Evolutionary conservation across 2,797 vertebrate genomes (phyloP).

Genomic region (Gymnothorax javanicus): DNA sequence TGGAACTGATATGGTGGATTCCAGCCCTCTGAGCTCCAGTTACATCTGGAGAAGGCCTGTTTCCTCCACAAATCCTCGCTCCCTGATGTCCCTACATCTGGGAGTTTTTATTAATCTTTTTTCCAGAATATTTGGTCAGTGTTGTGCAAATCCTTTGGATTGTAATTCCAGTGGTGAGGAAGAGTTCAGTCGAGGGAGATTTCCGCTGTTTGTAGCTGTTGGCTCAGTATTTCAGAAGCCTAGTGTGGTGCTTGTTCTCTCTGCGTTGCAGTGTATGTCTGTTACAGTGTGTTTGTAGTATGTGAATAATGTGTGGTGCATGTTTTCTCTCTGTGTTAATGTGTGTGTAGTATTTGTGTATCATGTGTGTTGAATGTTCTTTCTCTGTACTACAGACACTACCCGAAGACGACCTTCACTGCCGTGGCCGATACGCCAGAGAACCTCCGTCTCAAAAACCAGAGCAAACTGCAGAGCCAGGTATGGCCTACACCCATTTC

Average conservation of each 20-base stretch:
- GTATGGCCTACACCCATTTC: slow-evolving; percentile 57
- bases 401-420: slow-evolving; percentile 95
- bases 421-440: slow-evolving; percentile 95
- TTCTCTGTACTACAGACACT: slow-evolving; percentile 79
- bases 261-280: not conserved
- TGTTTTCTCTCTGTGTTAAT: not conserved
- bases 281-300: not conserved
- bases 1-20: not conserved
- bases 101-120: not conserved
- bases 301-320: not conserved
- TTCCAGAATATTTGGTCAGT: no score
- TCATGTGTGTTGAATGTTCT: not conserved
- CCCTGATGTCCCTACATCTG: not conserved
- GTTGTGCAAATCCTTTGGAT: no score
- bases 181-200: not conserved
- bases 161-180: not conserved
- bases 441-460: slow-evolving; percentile 95
- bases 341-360: not conserved
- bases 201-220: not conserved
- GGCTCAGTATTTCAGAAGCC: not conserved
- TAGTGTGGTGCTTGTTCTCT: not conserved
- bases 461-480: slow-evolving; percentile 95
- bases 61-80: no score
- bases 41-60: not conserved
- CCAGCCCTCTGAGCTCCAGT: not conserved